Base-by-base conservation (phyloP, 2,113 vertebrate genomes). In the Osmerus mordax region DNA sequence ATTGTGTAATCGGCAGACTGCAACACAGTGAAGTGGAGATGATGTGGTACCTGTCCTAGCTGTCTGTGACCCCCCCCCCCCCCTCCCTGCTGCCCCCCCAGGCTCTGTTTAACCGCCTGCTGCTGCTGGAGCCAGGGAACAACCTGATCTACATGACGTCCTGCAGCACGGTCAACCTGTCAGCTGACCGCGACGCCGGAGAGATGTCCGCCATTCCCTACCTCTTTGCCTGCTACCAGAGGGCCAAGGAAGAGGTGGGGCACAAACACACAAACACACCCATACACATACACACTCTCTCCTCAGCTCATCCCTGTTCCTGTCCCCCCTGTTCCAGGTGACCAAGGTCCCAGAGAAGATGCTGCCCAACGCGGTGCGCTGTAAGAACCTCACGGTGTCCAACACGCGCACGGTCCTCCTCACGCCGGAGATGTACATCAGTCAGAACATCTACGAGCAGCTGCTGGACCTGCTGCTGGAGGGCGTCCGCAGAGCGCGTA, bases 341-440 rank as follows among this genome's bases (percentile, higher is more conserved):
- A 99, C 93, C 53, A 99, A 98, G 86, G 96, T 99, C 41, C 97
- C 97, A 0, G 97, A 99, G 91, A 97, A 98, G 75, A 89, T 98
- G 36, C 90, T 98, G 62, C 92, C 95, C 0, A 98, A 94, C 0
- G 97, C 96, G 0, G 87, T 98, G 58, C 95, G 94, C 78, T 99
- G 97, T 83, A 95, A 95, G 73, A 94, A 95, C 78, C 91, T 99
- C 80, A 93, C 93, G 0, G 91, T 99, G 70, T 96, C 96, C 0
- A 97, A 99, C 79, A 85, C 94, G 0, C 90, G 92, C 15, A 99
- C 97, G 0, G 94, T 97, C 21, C 91, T 99, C 7, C 96, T 99
- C 65, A 99, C 97, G 0, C 96, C 97, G 0, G 97, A 99, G 92
- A 99, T 99, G 77, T 99, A 99, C 0, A 78, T 95, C 79, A 93